These are phyloP conservation scores for Darwinula stevensoni DNA, from an alignment of 2,888 invertebrate genomes.

Conservation along the genomic window DNA sequence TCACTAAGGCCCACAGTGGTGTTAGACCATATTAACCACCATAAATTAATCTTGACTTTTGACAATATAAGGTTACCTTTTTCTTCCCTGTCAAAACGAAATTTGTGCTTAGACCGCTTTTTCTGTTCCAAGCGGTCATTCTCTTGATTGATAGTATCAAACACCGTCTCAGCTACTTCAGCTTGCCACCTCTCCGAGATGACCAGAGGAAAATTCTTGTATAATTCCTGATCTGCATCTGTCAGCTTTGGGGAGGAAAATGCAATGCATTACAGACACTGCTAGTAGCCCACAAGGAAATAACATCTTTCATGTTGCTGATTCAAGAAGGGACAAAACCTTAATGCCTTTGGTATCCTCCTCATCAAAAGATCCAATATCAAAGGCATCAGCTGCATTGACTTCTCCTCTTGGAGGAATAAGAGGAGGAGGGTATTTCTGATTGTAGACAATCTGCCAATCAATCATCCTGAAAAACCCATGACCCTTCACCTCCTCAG, in stretches of 20 bases:
- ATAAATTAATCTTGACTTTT: too few species aligned
- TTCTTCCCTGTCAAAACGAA: conserved; percentile 74
- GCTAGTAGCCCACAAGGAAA: too few species aligned
- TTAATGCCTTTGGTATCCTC: conserved; percentile 99
- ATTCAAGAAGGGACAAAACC: too few species aligned
- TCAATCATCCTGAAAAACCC: conserved; percentile 90
- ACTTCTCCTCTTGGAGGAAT: conserved; percentile 97
- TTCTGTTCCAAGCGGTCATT: conserved; percentile 89
- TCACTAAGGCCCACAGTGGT: too few species aligned
- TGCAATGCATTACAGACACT: too few species aligned
- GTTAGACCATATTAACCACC: too few species aligned
- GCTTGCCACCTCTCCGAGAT: conserved; percentile 98
- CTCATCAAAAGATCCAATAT: conserved; percentile 97
- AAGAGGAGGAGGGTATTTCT: conserved; percentile 90
- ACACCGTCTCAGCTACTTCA: conserved; percentile 93
- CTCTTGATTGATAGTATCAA: conserved; percentile 88
- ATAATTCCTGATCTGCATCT: conserved; percentile 88
- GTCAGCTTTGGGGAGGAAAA: conserved; percentile 39
- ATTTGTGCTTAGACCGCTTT: conserved; percentile 73
- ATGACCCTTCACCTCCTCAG: conserved; percentile 91
- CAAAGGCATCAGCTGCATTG: conserved; percentile 98
- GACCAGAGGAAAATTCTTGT: conserved; percentile 91
- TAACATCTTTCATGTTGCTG: too few species aligned
- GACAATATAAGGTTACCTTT: conserved; percentile 30
- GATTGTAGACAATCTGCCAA: conserved; percentile 96